Percentiles rank a stretch among this genome's conserved stretches.
Evolutionary conservation across 2,888 invertebrate species (phyloP).

Genomic region (Tetragonisca angustula): DNA sequence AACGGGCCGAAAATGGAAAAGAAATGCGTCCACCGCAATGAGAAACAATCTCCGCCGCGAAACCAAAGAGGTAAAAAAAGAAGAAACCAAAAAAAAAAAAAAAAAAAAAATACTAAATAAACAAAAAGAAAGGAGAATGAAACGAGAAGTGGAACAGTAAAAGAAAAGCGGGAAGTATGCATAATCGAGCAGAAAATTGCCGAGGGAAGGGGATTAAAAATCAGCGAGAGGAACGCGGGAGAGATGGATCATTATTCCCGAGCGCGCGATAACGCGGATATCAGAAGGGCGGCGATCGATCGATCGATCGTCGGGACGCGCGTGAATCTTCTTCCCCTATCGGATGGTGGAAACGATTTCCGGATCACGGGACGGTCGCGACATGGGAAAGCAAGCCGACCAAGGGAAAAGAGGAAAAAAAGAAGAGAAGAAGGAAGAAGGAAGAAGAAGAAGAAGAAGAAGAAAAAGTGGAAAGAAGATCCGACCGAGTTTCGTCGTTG

Average conservation of each 20-base stretch:
- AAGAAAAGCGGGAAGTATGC: neutral
- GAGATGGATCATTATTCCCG: slow-evolving; percentile 17
- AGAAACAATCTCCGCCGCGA: no score
- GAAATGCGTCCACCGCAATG: no score
- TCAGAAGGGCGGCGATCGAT: slow-evolving; percentile 32
- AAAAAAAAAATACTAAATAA: neutral
- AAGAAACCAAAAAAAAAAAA: no score
- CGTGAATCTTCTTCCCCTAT: slow-evolving; percentile 48
- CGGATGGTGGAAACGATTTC: slow-evolving; percentile 40
- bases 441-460: slow-evolving; percentile 17
- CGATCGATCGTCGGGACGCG: slow-evolving; percentile 51
- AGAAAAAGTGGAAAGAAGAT: neutral
- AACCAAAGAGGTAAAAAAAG: no score
- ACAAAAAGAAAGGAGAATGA: no score
- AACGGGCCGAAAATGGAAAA: no score
- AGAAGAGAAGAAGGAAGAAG: neutral
- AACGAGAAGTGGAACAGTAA: no score
- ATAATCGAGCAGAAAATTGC: slow-evolving; percentile 15
- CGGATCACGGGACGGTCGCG: slow-evolving; percentile 23
- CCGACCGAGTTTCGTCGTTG: slow-evolving; percentile 40
- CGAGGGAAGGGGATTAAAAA: slow-evolving; percentile 18
- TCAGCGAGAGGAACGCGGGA: neutral
- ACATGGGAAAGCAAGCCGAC: slow-evolving; percentile 11
- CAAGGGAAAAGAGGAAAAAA: slow-evolving; percentile 20
- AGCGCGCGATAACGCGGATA: slow-evolving; percentile 6